phyloP scores from a whole-genome alignment of 2,113 vertebrate genomes.

The Syngnathus floridae region DNA sequence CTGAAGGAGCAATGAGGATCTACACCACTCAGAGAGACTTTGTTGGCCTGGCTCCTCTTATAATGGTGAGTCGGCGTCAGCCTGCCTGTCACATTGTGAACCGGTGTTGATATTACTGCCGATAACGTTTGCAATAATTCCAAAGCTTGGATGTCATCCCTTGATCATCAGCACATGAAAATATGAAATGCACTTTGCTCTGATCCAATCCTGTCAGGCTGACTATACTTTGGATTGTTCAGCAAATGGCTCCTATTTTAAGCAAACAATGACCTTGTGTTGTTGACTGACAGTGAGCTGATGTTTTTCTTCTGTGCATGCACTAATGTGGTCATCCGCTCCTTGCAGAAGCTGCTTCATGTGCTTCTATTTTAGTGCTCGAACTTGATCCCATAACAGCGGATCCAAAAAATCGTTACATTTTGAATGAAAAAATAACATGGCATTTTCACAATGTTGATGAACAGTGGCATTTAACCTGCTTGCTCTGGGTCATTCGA shows the following conservation, averaged over 20 bases:
- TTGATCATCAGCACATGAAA: constrained; percentile 41
- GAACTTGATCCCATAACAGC: constrained; percentile 17
- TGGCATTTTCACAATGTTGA: constrained; percentile 33
- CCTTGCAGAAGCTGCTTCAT: constrained; percentile 41
- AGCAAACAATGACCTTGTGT: constrained; percentile 55
- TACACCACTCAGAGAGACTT: constrained; percentile 83
- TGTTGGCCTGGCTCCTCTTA: constrained; percentile 79
- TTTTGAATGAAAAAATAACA: constrained; percentile 25
- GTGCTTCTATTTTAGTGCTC: constrained; percentile 42
- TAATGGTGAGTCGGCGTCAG: constrained; percentile 78
- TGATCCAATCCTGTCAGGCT: constrained; percentile 48
- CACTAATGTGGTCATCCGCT: constrained; percentile 46
- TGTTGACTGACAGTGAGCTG: constrained; percentile 52
- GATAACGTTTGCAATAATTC: constrained; percentile 23
- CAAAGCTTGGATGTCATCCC: constrained; percentile 24
- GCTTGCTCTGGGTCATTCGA: constrained; percentile 10
- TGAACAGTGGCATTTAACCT: constrained; percentile 11
- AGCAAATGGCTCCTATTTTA: constrained; percentile 56
- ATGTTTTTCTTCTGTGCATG: constrained; percentile 38
- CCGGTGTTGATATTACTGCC: constrained; percentile 7
- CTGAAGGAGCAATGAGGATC: constrained; percentile 82
- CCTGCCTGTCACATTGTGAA: constrained; percentile 16
- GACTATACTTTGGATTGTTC: constrained; percentile 44
- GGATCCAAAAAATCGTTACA: not conserved
- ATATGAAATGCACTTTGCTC: constrained; percentile 50